phyloP scores from a whole-genome alignment of 1,140 invertebrate species.

The Metopolophium dirhodum region DNA sequence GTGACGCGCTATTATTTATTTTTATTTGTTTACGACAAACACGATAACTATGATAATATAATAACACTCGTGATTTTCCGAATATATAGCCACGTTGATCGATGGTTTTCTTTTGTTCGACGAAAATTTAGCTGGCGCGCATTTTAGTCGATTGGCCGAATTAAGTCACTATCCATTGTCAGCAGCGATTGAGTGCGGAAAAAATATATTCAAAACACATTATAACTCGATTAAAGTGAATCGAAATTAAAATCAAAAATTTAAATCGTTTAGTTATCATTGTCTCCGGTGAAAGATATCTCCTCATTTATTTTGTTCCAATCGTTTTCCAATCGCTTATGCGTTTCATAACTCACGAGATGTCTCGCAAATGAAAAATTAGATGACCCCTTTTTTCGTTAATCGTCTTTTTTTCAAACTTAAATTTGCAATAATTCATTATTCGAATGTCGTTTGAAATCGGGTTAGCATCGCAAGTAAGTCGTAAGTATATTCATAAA shows the following conservation, averaged over 20 bases:
- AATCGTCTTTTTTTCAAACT: background rate
- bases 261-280: background rate
- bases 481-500: background rate
- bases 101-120: background rate
- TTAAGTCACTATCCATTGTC: background rate
- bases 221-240: conserved; percentile 1
- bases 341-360: background rate
- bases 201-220: background rate
- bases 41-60: background rate
- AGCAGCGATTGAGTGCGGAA: background rate
- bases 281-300: background rate
- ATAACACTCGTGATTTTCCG: background rate
- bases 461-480: background rate
- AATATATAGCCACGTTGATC: background rate
- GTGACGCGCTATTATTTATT: background rate
- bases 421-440: background rate
- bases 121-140: background rate
- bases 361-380: background rate
- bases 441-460: background rate
- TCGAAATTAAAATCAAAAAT: background rate
- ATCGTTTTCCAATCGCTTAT: background rate
- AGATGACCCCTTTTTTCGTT: background rate
- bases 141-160: background rate
- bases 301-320: background rate
- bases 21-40: background rate